A percentile compares a stretch with the other conserved stretches of the same genome.
phyloP scores from a whole-genome alignment of 2,888 invertebrate genomes.

The Ormyrus thymus region DNA sequence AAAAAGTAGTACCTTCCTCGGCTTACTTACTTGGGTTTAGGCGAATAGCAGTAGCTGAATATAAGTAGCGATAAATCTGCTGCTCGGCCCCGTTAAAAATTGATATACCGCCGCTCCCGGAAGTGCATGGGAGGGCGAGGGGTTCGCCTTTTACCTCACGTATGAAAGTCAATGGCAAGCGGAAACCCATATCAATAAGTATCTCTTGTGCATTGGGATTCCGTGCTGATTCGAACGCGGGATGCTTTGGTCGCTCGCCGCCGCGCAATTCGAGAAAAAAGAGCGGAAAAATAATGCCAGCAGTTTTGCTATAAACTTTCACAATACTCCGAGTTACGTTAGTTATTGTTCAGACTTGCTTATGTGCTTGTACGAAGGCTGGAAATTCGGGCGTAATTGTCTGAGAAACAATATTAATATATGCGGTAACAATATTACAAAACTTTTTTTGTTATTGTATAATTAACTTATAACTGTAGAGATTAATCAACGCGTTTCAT shows the following conservation, averaged over 20 bases:
- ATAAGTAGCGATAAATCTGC: conserved; percentile 56
- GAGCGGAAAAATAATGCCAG: conserved; percentile 33
- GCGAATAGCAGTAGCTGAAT: conserved; percentile 33
- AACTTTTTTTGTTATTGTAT: no score
- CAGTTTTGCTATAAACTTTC: no score
- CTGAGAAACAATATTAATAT: no score
- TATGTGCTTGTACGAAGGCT: no score
- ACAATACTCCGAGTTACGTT: no score
- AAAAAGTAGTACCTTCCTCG: no score
- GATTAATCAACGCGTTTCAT: no score
- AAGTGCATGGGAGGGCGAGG: conserved; percentile 50
- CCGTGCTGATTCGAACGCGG: conserved; percentile 34
- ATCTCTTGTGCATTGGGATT: conserved; percentile 64
- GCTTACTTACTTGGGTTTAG: conserved; percentile 19
- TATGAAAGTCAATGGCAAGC: conserved; percentile 68
- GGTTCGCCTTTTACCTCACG: conserved; percentile 51
- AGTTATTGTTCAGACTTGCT: no score
- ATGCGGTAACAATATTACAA: no score
- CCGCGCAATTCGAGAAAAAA: conserved; percentile 16
- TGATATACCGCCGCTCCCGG: conserved; percentile 53
- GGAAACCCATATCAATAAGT: conserved; percentile 72
- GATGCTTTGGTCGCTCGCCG: not conserved
- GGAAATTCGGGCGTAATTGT: no score
- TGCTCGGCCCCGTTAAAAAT: conserved; percentile 53
- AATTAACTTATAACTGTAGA: no score